These are phyloP conservation scores for Rhynchonycteris naso DNA, from an alignment of 2,797 vertebrate genomes.

Conservation along the genomic window DNA sequence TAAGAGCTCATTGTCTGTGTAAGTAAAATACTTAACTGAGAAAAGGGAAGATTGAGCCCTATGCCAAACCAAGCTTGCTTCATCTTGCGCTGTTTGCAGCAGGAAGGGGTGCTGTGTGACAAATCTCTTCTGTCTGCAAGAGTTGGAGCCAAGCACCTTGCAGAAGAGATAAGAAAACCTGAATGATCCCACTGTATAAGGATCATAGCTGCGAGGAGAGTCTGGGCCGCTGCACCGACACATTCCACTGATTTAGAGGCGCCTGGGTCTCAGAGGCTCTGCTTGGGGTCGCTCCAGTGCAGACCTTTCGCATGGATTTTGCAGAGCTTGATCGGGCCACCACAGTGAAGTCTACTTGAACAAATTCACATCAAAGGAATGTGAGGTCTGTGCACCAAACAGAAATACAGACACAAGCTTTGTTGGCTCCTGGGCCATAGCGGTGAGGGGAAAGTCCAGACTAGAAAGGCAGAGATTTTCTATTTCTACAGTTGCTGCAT, in stretches of 20 bases:
- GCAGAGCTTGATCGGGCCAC: neutral
- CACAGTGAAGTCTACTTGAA: neutral
- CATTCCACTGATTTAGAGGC: conserved; percentile 77
- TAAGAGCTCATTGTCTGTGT: conserved; percentile 25
- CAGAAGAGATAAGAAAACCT: conserved; percentile 56
- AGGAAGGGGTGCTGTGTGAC: neutral
- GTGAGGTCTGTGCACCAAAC: neutral
- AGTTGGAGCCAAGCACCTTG: conserved; percentile 44
- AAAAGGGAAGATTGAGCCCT: neutral
- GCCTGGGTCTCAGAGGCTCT: conserved; percentile 56
- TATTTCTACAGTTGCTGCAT: neutral
- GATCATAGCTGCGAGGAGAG: conserved; percentile 47
- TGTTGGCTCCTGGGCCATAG: neutral
- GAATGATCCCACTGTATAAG: conserved; percentile 70
- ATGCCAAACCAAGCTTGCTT: neutral
- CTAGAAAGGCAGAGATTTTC: neutral
- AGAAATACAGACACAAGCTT: neutral
- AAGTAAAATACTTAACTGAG: conserved; percentile 56
- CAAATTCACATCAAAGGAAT: conserved; percentile 43
- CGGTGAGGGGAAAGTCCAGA: neutral
- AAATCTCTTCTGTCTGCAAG: conserved; percentile 17
- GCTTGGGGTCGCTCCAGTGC: conserved; percentile 38
- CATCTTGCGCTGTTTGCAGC: neutral
- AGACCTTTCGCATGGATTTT: conserved; percentile 3
- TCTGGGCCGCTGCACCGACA: neutral